Percentiles rank a stretch among this genome's conserved stretches.
These are phyloP conservation scores for Tylochromis polylepis DNA, from an alignment of 2,113 vertebrate species.

Conservation along the genomic window DNA sequence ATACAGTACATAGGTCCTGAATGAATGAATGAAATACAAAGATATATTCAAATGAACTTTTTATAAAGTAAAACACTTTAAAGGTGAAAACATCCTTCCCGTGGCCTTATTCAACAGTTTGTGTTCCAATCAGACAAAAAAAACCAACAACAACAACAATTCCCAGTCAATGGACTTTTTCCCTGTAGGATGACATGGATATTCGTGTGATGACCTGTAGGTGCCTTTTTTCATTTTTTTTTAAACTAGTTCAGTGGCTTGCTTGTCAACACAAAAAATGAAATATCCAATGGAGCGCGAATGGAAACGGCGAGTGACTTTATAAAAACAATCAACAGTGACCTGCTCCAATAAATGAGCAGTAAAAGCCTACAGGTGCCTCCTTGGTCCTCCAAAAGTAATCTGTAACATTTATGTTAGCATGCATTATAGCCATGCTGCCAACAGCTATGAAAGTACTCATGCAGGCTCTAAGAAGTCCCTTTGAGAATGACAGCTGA, in stretches of 20 bases:
- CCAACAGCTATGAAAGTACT: background rate
- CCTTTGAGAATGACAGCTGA: slow-evolving; percentile 40
- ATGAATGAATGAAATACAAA: slow-evolving; percentile 71
- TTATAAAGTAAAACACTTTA: slow-evolving; percentile 21
- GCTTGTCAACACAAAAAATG: background rate
- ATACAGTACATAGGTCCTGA: slow-evolving; percentile 68
- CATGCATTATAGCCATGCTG: background rate
- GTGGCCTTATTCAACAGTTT: background rate
- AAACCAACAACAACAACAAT: background rate
- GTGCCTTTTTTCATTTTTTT: background rate
- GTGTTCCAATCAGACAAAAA: background rate
- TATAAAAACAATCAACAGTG: background rate
- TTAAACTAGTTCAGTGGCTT: background rate
- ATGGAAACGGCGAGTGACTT: background rate
- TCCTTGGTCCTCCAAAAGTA: background rate
- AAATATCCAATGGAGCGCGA: background rate
- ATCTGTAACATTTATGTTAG: background rate
- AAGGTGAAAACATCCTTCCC: slow-evolving; percentile 16
- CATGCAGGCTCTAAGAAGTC: background rate
- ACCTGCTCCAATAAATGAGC: background rate
- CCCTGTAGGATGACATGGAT: background rate
- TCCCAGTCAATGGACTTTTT: background rate
- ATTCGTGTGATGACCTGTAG: background rate
- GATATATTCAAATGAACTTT: slow-evolving; percentile 78
- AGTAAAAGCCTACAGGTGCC: background rate